These are phyloP conservation scores for Drosophila pachea DNA, from an alignment of 1,140 invertebrate species.

Conservation along the genomic window DNA sequence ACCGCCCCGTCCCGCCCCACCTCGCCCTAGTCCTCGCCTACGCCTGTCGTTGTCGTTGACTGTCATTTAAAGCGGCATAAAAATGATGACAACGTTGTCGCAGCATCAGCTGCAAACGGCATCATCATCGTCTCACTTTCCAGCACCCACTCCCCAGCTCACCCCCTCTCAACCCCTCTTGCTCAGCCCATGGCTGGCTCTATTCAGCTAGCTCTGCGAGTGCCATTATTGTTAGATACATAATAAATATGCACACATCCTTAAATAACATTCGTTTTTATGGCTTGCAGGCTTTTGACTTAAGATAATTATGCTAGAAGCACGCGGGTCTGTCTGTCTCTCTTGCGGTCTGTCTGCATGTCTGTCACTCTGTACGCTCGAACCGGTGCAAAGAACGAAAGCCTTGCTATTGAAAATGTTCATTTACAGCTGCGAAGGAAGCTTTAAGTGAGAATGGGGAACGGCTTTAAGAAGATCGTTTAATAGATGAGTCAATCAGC, in stretches of 20 bases:
- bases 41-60: slow-evolving; percentile 3
- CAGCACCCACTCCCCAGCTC: not conserved
- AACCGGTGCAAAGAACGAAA: too few relatives aligned
- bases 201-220: not conserved
- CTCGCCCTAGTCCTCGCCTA: too few relatives aligned
- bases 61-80: slow-evolving; percentile 55
- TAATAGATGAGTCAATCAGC: too few relatives aligned
- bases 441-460: too few relatives aligned
- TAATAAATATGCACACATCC: slow-evolving; percentile 42
- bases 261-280: slow-evolving; percentile 41
- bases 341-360: not conserved
- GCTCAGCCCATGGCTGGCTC: not conserved
- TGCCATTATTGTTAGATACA: slow-evolving; percentile 37
- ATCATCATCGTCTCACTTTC: slow-evolving; percentile 24
- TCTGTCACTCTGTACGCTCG: not conserved
- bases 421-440: too few relatives aligned
- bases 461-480: too few relatives aligned
- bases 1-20: too few relatives aligned
- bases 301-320: slow-evolving; percentile 30
- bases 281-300: slow-evolving; percentile 25
- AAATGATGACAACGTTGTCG: slow-evolving; percentile 47
- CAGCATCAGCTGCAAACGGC: slow-evolving; percentile 41
- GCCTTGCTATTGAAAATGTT: too few relatives aligned
- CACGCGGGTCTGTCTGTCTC: too few relatives aligned
- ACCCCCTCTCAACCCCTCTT: not conserved